Conservation (phyloP, 2,888 invertebrate species). For the Meteorus colon region DNA sequence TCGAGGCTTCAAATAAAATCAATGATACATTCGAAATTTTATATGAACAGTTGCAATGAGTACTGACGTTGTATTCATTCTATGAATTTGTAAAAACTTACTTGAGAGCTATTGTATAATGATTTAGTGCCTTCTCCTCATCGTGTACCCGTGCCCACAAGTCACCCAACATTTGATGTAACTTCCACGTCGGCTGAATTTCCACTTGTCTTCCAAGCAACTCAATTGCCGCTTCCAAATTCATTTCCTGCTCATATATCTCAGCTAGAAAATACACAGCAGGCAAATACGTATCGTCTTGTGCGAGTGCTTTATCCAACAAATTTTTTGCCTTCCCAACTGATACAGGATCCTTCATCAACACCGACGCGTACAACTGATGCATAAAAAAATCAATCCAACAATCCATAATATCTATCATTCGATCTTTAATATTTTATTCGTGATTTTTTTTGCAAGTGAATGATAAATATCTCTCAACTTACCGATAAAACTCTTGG, state of each 20-base stretch:
- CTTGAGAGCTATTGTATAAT: constrained; percentile 81
- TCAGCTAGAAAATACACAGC: constrained; percentile 84
- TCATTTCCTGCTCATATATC: constrained; percentile 80
- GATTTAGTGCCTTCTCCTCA: constrained; percentile 81
- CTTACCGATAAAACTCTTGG: constrained; percentile 84
- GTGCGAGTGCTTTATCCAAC: constrained; percentile 82
- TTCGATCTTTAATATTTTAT: background rate
- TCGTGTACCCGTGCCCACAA: constrained; percentile 78
- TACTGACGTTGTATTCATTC: constrained; percentile 1
- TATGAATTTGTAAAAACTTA: constrained; percentile 63
- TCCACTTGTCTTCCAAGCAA: constrained; percentile 81
- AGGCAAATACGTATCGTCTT: constrained; percentile 82
- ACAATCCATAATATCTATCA: background rate
- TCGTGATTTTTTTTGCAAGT: background rate
- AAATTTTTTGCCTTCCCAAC: constrained; percentile 80
- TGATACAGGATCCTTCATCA: constrained; percentile 80
- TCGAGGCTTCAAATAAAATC: constrained; percentile 75
- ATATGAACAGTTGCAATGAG: background rate
- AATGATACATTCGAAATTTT: constrained; percentile 19
- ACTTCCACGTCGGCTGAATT: constrained; percentile 77
- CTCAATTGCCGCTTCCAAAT: constrained; percentile 80
- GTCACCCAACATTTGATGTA: constrained; percentile 81
- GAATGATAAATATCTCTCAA: constrained; percentile 20
- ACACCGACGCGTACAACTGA: constrained; percentile 84
- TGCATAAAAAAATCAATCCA: constrained; percentile 56